Evolutionary conservation across 1,140 invertebrate genomes (phyloP).

Genomic region (Venturia canescens): DNA sequence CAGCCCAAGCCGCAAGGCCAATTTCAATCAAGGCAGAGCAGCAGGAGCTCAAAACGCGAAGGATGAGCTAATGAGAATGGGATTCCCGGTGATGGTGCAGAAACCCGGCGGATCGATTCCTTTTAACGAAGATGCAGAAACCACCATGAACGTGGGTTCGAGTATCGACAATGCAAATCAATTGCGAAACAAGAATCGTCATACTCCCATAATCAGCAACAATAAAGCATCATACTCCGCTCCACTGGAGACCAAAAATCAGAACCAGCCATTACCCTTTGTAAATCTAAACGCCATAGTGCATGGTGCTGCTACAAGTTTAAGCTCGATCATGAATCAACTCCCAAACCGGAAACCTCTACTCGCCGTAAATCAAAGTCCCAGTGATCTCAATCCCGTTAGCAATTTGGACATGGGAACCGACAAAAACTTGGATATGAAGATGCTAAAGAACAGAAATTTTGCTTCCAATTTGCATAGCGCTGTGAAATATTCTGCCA

Average conservation of each 20-base stretch:
- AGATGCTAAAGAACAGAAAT: background rate
- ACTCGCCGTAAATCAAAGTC: slow-evolving; percentile 44
- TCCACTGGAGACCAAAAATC: background rate
- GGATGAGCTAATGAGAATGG: slow-evolving; percentile 31
- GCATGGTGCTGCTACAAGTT: slow-evolving; percentile 20
- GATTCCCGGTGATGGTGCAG: background rate
- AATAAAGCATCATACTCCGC: background rate
- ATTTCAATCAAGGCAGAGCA: slow-evolving; percentile 44
- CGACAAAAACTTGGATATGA: too few relatives aligned
- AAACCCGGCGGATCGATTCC: background rate
- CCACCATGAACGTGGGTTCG: background rate
- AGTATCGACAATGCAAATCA: background rate
- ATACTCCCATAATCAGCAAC: background rate
- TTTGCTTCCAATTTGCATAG: background rate
- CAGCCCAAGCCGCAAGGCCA: slow-evolving; percentile 37
- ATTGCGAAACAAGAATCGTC: background rate
- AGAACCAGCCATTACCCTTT: background rate
- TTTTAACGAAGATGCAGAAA: background rate
- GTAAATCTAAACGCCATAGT: slow-evolving; percentile 26
- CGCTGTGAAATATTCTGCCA: too few relatives aligned
- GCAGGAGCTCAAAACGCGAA: background rate
- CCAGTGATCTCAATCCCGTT: background rate
- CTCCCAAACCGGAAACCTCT: background rate
- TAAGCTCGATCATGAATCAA: slow-evolving; percentile 25
- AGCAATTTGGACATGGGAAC: background rate